A percentile compares a stretch with the other conserved stretches of the same genome.
phyloP scores from a whole-genome alignment of 2,797 vertebrate genomes.

The Leptoclinus maculatus region DNA sequence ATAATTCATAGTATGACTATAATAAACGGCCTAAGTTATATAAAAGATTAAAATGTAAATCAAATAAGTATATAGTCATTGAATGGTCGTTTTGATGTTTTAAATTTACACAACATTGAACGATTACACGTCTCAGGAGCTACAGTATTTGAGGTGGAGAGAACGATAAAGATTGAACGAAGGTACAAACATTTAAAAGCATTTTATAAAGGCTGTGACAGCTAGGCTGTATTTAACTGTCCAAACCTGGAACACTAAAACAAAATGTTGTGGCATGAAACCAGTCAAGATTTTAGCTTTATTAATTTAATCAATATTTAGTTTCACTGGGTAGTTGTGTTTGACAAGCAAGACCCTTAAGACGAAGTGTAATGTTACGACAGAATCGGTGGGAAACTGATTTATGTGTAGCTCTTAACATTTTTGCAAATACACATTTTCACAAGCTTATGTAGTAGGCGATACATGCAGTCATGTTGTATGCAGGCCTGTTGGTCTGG shows the following conservation, averaged over 20 bases:
- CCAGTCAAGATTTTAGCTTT: too few species aligned
- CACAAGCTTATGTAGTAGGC: background rate
- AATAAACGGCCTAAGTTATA: background rate
- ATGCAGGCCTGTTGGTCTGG: background rate
- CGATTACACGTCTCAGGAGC: too few species aligned
- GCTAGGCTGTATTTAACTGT: background rate
- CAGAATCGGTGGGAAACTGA: background rate
- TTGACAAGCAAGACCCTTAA: background rate
- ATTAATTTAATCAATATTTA: too few species aligned
- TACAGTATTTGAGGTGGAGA: too few species aligned
- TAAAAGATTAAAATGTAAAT: background rate
- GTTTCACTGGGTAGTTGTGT: background rate
- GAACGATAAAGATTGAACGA: too few species aligned
- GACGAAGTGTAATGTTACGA: too few species aligned
- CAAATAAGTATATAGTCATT: too few species aligned
- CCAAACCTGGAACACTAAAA: background rate
- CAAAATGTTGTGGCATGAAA: background rate
- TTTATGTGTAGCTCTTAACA: background rate
- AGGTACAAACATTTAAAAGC: too few species aligned
- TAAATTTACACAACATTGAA: background rate
- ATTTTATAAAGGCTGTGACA: too few species aligned
- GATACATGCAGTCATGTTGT: background rate
- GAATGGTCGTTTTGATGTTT: background rate
- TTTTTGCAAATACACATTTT: background rate
- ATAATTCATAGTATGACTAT: too few species aligned